Percentiles rank a stretch among this genome's conserved stretches.
Conservation (phyloP, 1,140 invertebrate species). For the Sipha flava region DNA sequence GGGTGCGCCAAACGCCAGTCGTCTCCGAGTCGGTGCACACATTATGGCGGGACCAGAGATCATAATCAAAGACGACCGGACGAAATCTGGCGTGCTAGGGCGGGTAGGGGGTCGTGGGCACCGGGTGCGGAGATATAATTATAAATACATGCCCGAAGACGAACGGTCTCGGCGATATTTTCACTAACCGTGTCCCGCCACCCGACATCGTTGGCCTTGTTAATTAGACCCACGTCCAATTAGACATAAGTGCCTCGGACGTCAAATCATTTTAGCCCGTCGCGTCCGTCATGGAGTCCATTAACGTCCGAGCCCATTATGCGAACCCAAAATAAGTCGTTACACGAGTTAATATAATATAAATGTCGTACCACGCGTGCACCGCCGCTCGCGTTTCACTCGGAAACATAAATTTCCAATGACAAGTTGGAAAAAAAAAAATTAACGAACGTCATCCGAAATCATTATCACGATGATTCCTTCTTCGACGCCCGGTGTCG, state of each 20-base stretch:
- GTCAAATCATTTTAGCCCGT: background rate
- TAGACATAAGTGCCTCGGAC: constrained; percentile 16
- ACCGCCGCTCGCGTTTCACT: background rate
- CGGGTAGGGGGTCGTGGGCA: background rate
- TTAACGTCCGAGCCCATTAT: constrained; percentile 1
- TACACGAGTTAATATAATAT: constrained; percentile 14
- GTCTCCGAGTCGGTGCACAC: too few species aligned
- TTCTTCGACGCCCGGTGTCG: too few species aligned
- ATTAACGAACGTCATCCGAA: background rate
- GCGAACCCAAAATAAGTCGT: constrained; percentile 1
- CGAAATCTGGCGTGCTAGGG: background rate
- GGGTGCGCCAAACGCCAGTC: too few species aligned
- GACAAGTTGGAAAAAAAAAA: background rate
- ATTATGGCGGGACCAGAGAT: too few species aligned
- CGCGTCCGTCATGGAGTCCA: constrained; percentile 12
- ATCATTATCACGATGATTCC: background rate
- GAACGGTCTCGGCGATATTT: background rate
- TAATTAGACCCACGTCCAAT: constrained; percentile 21
- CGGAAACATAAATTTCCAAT: background rate
- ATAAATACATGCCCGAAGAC: background rate
- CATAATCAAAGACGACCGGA: too few species aligned
- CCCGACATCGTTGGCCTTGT: background rate
- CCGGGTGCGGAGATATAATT: background rate
- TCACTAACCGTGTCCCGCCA: background rate
- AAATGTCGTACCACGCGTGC: background rate